Conservation (phyloP, 2,797 vertebrate genomes). For the Helarctos malayanus region DNA sequence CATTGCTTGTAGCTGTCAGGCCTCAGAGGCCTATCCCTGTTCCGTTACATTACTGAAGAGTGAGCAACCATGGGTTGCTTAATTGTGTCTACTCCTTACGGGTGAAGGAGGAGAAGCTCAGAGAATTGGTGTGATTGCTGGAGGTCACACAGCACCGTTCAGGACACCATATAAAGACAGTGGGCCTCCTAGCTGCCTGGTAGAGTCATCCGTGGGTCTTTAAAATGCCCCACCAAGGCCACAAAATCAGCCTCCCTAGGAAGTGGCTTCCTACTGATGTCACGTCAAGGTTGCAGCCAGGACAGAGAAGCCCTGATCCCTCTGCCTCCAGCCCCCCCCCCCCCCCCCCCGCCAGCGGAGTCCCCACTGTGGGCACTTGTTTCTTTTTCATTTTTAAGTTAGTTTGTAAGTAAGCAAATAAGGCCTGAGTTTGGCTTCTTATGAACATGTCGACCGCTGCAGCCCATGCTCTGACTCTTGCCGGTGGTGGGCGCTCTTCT, state of each 20-base stretch:
- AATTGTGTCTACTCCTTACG: neutral
- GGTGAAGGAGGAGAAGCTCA: neutral
- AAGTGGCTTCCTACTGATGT: neutral
- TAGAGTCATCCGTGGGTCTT: fast-evolving
- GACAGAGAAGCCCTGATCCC: fast-evolving
- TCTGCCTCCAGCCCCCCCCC: neutral
- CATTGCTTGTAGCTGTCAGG: fast-evolving
- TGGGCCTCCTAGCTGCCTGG: no score
- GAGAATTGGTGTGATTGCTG: neutral
- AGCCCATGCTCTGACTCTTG: neutral
- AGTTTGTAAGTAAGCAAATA: neutral
- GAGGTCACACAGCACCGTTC: neutral
- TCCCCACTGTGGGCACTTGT: fast-evolving
- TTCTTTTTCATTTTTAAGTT: neutral
- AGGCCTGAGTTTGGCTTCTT: fast-evolving
- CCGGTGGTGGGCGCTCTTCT: neutral
- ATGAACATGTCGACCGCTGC: fast-evolving
- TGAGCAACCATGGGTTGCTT: neutral
- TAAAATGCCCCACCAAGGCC: no score
- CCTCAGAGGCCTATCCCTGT: neutral
- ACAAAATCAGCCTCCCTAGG: fast-evolving
- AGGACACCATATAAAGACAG: neutral
- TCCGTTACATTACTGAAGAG: fast-evolving
- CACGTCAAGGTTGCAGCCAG: fast-evolving
- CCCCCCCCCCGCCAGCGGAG: neutral